These are phyloP conservation scores for Bubo bubo DNA, from an alignment of 2,113 vertebrate genomes.

Conservation along the genomic window DNA sequence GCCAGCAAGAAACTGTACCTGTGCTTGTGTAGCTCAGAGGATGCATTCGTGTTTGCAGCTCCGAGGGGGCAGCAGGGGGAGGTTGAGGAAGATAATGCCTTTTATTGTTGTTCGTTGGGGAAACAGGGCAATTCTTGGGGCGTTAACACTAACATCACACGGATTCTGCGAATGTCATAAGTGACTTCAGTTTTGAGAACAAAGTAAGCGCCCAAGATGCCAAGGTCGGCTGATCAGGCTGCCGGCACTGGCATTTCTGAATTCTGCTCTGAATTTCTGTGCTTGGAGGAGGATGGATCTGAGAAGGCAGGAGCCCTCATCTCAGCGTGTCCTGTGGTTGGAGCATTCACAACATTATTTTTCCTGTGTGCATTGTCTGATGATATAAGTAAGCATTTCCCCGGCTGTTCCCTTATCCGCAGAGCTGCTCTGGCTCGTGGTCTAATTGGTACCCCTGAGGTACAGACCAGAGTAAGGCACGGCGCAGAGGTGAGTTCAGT, in stretches of 20 bases:
- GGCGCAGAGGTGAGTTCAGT: background rate
- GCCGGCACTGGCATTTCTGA: rapidly evolving
- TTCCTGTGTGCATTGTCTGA: background rate
- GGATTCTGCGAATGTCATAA: background rate
- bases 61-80: background rate
- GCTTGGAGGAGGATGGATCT: background rate
- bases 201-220: rapidly evolving
- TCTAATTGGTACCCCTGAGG: slow-evolving; percentile 51
- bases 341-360: rapidly evolving
- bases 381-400: background rate
- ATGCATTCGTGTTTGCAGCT: background rate
- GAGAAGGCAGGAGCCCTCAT: background rate
- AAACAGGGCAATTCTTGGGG: background rate
- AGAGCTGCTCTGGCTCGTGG: slow-evolving; percentile 5
- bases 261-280: background rate
- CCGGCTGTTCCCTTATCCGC: background rate
- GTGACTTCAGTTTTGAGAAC: background rate
- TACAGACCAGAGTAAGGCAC: background rate
- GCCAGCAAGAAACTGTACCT: slow-evolving; percentile 21
- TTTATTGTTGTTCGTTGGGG: slow-evolving; percentile 25
- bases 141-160: rapidly evolving
- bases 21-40: slow-evolving; percentile 11
- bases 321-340: background rate
- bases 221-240: background rate
- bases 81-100: background rate